Evolutionary conservation across 2,888 invertebrate species (phyloP).

Genomic region (Cordilura impudica): DNA sequence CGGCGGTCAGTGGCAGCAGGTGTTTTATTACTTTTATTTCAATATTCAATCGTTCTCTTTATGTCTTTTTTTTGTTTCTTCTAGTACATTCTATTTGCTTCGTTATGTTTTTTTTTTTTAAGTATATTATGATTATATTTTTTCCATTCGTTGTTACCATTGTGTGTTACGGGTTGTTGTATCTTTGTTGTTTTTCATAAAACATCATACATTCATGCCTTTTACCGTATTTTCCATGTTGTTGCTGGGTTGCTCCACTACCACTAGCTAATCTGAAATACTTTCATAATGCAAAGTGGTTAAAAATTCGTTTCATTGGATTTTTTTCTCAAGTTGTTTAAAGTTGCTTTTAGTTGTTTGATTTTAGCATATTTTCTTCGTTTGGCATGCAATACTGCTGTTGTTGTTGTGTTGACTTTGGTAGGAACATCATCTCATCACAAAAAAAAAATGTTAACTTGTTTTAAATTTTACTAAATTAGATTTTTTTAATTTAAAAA

Average conservation of each 20-base stretch:
- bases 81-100: conserved; percentile 28
- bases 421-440: too few species aligned
- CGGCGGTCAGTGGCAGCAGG: conserved; percentile 26
- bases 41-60: conserved; percentile 19
- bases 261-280: not conserved
- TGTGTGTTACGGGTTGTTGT: conserved; percentile 28
- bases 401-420: not conserved
- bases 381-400: conserved; percentile 45
- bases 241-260: not conserved
- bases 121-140: conserved; percentile 33
- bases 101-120: conserved; percentile 44
- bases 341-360: conserved; percentile 5
- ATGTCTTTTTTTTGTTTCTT: conserved; percentile 52
- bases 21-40: conserved; percentile 38
- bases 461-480: too few species aligned
- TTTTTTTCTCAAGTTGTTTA: conserved; percentile 50
- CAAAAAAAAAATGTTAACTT: too few species aligned
- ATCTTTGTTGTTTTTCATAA: conserved; percentile 11
- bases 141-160: conserved; percentile 19
- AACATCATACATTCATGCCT: not conserved
- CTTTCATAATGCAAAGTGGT: conserved; percentile 53
- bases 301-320: conserved; percentile 58
- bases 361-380: conserved; percentile 45
- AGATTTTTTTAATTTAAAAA: too few species aligned
- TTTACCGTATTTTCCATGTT: not conserved